Evolutionary conservation across 2,888 invertebrate species (phyloP).

Genomic region (Papilio elwesi): DNA sequence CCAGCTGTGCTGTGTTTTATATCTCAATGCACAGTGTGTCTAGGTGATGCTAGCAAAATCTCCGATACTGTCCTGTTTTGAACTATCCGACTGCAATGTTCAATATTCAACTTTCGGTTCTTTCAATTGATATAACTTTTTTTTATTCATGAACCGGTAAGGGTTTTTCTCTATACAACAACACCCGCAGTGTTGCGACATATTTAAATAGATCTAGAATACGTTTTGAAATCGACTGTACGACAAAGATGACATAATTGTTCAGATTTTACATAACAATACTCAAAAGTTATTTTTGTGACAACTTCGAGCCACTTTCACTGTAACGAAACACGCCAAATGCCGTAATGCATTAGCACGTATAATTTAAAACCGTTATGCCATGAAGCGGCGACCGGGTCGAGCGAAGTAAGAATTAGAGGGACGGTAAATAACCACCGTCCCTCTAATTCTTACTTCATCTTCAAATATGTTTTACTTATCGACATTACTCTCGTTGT

Average conservation of each 20-base stretch:
- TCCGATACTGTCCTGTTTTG: too few species aligned
- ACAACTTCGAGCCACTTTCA: conserved; percentile 30
- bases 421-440: too few species aligned
- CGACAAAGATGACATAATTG: conserved; percentile 25
- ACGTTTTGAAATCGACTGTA: background rate
- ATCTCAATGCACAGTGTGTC: too few species aligned
- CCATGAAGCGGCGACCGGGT: background rate
- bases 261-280: conserved; percentile 26
- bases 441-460: background rate
- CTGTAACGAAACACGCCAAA: conserved; percentile 3
- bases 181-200: background rate
- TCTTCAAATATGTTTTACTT: background rate
- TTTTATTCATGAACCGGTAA: too few species aligned
- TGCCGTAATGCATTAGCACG: conserved; percentile 9
- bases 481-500: background rate
- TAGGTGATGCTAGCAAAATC: too few species aligned
- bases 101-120: too few species aligned
- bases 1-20: too few species aligned
- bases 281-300: conserved; percentile 18
- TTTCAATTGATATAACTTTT: too few species aligned
- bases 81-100: too few species aligned
- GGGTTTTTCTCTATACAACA: too few species aligned
- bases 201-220: background rate
- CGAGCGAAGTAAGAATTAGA: too few species aligned
- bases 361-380: background rate